Evolutionary conservation across 2,113 vertebrate species (phyloP), one percentile per base, ranked within the genome.

Genomic region (Etheostoma spectabile): DNA sequence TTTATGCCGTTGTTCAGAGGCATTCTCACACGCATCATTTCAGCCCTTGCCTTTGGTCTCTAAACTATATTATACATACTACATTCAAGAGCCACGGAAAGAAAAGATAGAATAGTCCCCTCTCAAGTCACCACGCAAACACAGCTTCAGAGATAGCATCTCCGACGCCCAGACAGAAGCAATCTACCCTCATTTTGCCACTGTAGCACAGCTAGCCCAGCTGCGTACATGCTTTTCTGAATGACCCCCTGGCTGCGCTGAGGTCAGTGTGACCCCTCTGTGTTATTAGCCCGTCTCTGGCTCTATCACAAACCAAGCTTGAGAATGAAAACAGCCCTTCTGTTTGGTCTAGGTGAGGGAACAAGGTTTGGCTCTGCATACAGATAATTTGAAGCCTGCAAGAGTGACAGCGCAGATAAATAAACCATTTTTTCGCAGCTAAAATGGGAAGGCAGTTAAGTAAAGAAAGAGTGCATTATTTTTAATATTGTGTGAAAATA

Each of bases 271-370:
- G 85, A 91, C 90, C 89, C 87, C 64, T 77, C 61, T 19, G 78
- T 61, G 81, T 91, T 93, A 91, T 93, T 89, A 90, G 69, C 82
- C 79, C 19, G 89, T 88, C 89, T 93, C 88, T 70, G 14, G 83
- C 80, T 74, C 79, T 74, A 87, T 89, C 85, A 62, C 68, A 72
- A 74, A 87, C 86, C 3, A 63, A 83, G 74, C 74, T 46, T 53
- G 79, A 82, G 86, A 93, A 92, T 90, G 88, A 93, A 92, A 93
- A 94, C 91, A 91, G 73, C 74, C 13, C 77, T 88, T 85, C 72
- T 92, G 89, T 90, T 93, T 91, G 87, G 90, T 91, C 91, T 89
- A 60, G 87, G 86, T 81, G 82, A 88, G 77, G 86, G 88, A 85
- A 85, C 53, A 74, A 79, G 83, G 59, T 35, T 74, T 19, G 24